Percentiles rank a stretch among this genome's conserved stretches.
Conservation (phyloP, 2,113 vertebrate genomes). For the Ceyx melanurus region DNA sequence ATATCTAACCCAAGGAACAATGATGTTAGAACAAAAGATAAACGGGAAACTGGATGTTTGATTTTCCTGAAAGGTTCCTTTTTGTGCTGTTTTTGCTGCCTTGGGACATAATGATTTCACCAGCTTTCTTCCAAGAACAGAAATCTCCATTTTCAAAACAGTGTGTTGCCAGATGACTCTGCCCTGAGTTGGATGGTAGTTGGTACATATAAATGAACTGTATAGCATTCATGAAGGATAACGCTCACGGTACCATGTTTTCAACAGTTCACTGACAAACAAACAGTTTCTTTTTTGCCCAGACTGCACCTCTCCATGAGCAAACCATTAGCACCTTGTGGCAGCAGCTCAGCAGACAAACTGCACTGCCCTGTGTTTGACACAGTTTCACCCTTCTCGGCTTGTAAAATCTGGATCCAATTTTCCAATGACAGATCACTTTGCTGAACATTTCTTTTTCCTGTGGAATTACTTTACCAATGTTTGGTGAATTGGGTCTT, state of each 20-base stretch:
- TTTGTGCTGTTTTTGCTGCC: constrained; percentile 32
- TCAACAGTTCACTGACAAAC: constrained; percentile 20
- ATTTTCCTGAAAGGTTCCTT: constrained; percentile 10
- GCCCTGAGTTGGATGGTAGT: constrained; percentile 41
- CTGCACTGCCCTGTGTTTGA: neutral
- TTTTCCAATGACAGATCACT: constrained; percentile 76
- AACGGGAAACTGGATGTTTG: neutral
- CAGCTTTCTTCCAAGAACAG: constrained; percentile 67
- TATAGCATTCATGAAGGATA: neutral
- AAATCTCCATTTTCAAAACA: constrained; percentile 63
- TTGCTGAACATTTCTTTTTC: constrained; percentile 72
- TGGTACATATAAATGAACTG: neutral
- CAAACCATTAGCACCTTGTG: neutral
- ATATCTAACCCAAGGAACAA: neutral
- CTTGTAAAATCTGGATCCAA: constrained; percentile 74
- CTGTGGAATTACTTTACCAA: constrained; percentile 59
- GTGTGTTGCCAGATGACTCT: constrained; percentile 29
- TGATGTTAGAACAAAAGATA: neutral
- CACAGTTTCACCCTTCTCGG: constrained; percentile 39
- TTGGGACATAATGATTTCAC: constrained; percentile 37
- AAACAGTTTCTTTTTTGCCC: constrained; percentile 11
- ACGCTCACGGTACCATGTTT: neutral
- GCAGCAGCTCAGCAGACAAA: constrained; percentile 19
- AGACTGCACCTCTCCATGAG: neutral
- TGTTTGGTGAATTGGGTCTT: constrained; percentile 61